A percentile compares a stretch with the other conserved stretches of the same genome.
Evolutionary conservation across 2,888 invertebrate genomes (phyloP).

Genomic region (Nezara viridula): DNA sequence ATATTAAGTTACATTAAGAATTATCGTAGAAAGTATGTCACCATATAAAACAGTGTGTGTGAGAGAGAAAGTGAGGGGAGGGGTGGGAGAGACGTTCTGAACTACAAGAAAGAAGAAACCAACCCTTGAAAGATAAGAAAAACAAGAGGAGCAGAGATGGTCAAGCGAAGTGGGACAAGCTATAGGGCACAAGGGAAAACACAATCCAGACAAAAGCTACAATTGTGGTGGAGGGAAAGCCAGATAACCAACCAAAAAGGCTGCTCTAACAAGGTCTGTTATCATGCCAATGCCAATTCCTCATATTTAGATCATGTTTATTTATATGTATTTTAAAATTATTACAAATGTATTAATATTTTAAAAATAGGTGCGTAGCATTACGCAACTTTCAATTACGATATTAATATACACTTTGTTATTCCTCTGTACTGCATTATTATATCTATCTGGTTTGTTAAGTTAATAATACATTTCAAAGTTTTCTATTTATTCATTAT

Average conservation of each 20-base stretch:
- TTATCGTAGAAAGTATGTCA: no score
- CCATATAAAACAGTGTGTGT: neutral
- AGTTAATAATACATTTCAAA: no score
- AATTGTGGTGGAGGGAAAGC: neutral
- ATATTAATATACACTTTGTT: no score
- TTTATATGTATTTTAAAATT: no score
- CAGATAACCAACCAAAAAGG: neutral
- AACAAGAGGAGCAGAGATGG: neutral
- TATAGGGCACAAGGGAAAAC: constrained; percentile 30
- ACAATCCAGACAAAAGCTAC: neutral
- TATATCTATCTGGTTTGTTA: no score
- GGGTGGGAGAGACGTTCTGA: neutral
- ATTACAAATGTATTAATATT: no score
- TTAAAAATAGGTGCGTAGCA: no score
- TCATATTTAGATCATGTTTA: neutral
- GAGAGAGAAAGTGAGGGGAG: neutral
- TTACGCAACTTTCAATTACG: no score
- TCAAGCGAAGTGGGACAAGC: neutral
- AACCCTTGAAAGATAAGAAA: neutral
- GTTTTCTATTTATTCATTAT: no score
- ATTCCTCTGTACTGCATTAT: no score
- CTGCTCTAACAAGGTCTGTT: neutral
- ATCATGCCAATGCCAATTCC: neutral
- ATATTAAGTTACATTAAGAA: no score
- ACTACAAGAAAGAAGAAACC: neutral